Percentiles rank a stretch among this genome's conserved stretches.
These are phyloP conservation scores for Piliocolobus tephrosceles DNA, from an alignment of 2,113 vertebrate species.

Conservation along the genomic window DNA sequence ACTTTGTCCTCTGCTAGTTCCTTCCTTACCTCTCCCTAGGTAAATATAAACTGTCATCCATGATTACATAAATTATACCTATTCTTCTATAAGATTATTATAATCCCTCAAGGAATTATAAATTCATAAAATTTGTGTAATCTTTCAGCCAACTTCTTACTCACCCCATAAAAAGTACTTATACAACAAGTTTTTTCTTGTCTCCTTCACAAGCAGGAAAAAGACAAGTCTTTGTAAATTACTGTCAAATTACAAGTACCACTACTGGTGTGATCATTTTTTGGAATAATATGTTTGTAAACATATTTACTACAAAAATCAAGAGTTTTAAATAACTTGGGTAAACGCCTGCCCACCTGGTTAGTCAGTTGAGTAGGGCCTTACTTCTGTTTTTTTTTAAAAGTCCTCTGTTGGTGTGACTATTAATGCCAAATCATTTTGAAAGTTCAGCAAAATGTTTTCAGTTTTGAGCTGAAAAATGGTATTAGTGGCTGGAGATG, in stretches of 20 bases:
- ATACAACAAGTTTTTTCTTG: background rate
- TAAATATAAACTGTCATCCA: background rate
- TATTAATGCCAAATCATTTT: background rate
- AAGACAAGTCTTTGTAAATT: slow-evolving; percentile 17
- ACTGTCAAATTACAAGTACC: background rate
- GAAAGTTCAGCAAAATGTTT: background rate
- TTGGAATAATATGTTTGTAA: background rate
- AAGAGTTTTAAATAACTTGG: background rate
- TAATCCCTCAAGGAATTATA: background rate
- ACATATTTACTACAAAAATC: background rate
- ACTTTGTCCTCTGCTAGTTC: background rate
- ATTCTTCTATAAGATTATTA: background rate
- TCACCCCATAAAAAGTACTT: background rate
- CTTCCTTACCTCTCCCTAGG: background rate
- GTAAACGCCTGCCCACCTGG: background rate
- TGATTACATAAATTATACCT: slow-evolving; percentile 3
- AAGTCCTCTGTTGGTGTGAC: background rate
- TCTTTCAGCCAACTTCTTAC: slow-evolving; percentile 29
- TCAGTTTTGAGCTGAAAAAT: background rate
- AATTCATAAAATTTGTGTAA: background rate
- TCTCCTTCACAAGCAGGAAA: background rate
- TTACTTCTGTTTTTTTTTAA: background rate
- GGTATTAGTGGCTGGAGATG: background rate
- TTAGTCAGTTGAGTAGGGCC: background rate
- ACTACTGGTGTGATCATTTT: background rate